Base-by-base conservation (phyloP, 2,113 vertebrate species). In the Ptilorrhoa leucosticta region DNA sequence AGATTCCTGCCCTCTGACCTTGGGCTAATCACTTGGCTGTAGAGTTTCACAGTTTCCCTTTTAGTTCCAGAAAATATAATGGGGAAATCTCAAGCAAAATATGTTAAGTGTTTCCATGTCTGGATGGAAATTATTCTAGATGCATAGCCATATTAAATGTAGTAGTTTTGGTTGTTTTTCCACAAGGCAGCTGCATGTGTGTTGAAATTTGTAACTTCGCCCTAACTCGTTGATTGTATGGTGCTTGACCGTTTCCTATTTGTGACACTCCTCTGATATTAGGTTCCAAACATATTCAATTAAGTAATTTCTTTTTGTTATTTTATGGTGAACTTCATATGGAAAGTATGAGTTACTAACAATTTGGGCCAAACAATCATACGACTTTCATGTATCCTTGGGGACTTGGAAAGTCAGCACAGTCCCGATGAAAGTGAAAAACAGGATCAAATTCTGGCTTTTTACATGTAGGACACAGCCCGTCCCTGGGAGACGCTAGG, bases 281-380 rank as follows among this genome's bases (percentile, higher is more conserved):
- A 76, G 31, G 76, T 93, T 96, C 88, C 93, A 81, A 92, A 90
- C 72, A 95, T 84, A 93, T 94, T 95, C 64, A 92, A 83, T 95
- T 90, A 93, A 90, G 60, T 66, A 1, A 61, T 90, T 95, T 83
- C 76, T 94, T 87, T 90, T 83, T 93, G 72, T 83, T 96, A 64
- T 95, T 95, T 83, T 78, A 81, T 81, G n/a, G 53, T 87, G 79
- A 96, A 31, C 15, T 93, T 97, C 51, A 24, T 93, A 88, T 88
- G 88, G 93, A 97, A 94, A 93, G 63, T 68, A 81, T 89, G 88
- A 94, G 51, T 88, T 94, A 21, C 56, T 88, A 61, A 64, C 5
- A 8, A n/a, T 42, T 77, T 63, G 56, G 60, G 33, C 71, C 66
- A 61, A 87, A 53, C 39, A 88, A 73, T 42, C 70, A 57, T 48